These are phyloP conservation scores for Drosophila stalkeri DNA, from an alignment of 2,888 invertebrate genomes.

Conservation along the genomic window DNA sequence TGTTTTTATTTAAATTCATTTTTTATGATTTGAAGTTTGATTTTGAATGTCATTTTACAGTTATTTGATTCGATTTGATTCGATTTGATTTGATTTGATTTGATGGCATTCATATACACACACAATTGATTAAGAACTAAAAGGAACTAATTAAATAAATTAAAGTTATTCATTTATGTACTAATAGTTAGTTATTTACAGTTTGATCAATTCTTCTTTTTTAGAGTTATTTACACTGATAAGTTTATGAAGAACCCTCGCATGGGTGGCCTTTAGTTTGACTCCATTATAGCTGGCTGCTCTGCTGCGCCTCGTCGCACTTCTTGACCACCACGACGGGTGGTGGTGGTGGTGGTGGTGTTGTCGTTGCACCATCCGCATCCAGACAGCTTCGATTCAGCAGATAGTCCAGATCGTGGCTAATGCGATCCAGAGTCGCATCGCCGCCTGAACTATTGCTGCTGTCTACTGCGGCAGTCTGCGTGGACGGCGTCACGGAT, in stretches of 20 bases:
- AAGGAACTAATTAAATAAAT: slow-evolving; percentile 3
- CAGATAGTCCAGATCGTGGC: slow-evolving; percentile 92
- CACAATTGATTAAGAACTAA: slow-evolving; percentile 2
- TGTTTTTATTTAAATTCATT: slow-evolving; percentile 62
- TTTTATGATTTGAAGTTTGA: slow-evolving; percentile 46
- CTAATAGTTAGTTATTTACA: slow-evolving; percentile 30
- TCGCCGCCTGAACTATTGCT: slow-evolving; percentile 37
- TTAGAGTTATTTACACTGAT: slow-evolving; percentile 27
- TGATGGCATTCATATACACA: slow-evolving; percentile 13
- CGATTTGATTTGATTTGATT: slow-evolving; percentile 2
- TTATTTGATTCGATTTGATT: slow-evolving; percentile 19
- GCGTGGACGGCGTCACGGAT: slow-evolving; percentile 48
- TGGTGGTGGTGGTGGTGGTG: slow-evolving; percentile 59
- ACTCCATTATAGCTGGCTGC: slow-evolving; percentile 42
- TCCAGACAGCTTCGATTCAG: slow-evolving; percentile 87
- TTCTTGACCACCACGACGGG: slow-evolving; percentile 56
- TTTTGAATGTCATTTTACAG: slow-evolving; percentile 45
- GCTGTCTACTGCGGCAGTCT: slow-evolving; percentile 44
- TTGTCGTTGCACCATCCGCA: slow-evolving; percentile 49
- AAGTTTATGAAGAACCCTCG: neutral
- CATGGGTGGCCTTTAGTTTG: neutral
- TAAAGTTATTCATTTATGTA: neutral
- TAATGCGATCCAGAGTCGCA: slow-evolving; percentile 91
- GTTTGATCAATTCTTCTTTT: neutral
- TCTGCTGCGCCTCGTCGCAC: slow-evolving; percentile 52